phyloP scores from a whole-genome alignment of 2,113 vertebrate genomes.

The Brachyistius frenatus region DNA sequence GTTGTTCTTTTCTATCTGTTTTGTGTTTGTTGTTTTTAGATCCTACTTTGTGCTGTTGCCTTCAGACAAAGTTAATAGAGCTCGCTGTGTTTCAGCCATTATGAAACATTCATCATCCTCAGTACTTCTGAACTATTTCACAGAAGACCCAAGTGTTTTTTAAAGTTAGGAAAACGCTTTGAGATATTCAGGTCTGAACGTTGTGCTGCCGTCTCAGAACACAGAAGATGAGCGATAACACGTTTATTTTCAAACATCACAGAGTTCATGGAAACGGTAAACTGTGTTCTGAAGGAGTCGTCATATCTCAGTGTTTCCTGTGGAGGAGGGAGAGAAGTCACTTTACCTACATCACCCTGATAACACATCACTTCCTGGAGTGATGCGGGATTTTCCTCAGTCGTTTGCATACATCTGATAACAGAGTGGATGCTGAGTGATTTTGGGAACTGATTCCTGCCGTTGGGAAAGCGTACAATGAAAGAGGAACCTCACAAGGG shows the following conservation, averaged over 20 bases:
- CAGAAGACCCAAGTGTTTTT: too few relatives aligned
- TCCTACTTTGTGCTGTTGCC: too few relatives aligned
- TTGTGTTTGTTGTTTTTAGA: too few relatives aligned
- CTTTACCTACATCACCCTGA: background rate
- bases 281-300: background rate
- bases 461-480: background rate
- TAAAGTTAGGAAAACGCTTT: too few relatives aligned
- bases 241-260: background rate
- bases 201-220: too few relatives aligned
- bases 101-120: too few relatives aligned
- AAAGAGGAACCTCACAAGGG: background rate
- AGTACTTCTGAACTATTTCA: too few relatives aligned
- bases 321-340: background rate
- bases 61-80: too few relatives aligned
- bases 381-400: constrained; percentile 19
- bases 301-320: background rate
- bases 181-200: too few relatives aligned
- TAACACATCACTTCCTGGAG: constrained; percentile 55
- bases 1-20: too few relatives aligned
- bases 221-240: background rate
- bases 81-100: too few relatives aligned
- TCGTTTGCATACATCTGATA: constrained; percentile 48
- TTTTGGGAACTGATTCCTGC: background rate
- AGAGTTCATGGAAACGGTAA: background rate
- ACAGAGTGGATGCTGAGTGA: background rate